Percentiles rank a stretch among this genome's conserved stretches.
Evolutionary conservation across 92 coral and sea anemone species (phyloP).

Genomic region (Diadumene lineata): DNA sequence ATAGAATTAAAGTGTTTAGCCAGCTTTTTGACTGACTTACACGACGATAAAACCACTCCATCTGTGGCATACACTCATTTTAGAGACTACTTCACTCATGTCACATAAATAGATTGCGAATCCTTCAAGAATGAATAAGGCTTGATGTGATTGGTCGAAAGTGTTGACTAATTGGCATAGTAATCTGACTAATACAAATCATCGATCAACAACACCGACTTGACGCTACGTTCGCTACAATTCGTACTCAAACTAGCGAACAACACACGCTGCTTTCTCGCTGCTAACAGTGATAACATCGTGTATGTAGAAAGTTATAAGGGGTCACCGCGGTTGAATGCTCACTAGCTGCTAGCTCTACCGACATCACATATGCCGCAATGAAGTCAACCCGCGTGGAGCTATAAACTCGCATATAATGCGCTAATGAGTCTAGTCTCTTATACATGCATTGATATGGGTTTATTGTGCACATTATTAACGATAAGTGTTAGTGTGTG

Average conservation of each 20-base stretch:
- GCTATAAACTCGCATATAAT: neutral
- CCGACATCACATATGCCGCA: conserved; percentile 3
- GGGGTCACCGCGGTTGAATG: conserved; percentile 8
- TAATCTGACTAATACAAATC: conserved; percentile 20
- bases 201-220: neutral
- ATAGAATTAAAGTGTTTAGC: neutral
- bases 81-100: conserved; percentile 52
- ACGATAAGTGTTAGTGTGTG: neutral
- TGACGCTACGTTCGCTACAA: neutral
- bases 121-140: conserved; percentile 57
- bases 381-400: neutral
- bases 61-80: conserved; percentile 63
- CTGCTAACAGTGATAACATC: neutral
- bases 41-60: conserved; percentile 36
- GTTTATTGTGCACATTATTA: conserved; percentile 1
- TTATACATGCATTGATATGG: neutral
- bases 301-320: neutral
- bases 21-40: conserved; percentile 1
- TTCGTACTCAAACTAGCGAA: neutral
- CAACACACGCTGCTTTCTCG: neutral
- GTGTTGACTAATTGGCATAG: conserved; percentile 59
- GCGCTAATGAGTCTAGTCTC: neutral
- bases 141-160: conserved; percentile 68
- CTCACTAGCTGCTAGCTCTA: neutral
- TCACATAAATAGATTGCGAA: conserved; percentile 43